A percentile compares a stretch with the other conserved stretches of the same genome.
These are phyloP conservation scores for Cebus imitator DNA, from an alignment of 2,113 vertebrate genomes.

Conservation along the genomic window DNA sequence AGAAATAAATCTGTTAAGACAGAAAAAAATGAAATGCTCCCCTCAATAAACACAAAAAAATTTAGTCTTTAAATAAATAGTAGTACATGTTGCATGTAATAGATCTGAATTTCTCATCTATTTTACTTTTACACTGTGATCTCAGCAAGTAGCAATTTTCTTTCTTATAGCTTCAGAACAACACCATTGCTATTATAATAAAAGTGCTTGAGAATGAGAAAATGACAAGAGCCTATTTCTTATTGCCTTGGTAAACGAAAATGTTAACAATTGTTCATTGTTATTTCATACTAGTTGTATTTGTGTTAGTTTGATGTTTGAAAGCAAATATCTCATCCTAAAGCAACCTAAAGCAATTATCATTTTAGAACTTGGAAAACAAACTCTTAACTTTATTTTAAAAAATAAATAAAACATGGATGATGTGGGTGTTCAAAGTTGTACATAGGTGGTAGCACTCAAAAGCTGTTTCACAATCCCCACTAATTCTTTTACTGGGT, in stretches of 20 bases:
- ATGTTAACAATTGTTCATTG: not conserved
- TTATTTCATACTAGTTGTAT: not conserved
- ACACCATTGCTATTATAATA: not conserved
- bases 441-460: not conserved
- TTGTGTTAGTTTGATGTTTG: not conserved
- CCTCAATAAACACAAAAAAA: slow-evolving; percentile 18
- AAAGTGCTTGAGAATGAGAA: not conserved
- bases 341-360: not conserved
- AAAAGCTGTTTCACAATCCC: not conserved
- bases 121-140: slow-evolving; percentile 12
- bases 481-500: not conserved
- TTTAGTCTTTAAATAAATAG: slow-evolving; percentile 37
- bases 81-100: not conserved
- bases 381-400: not conserved
- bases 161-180: not conserved
- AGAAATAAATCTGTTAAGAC: not conserved
- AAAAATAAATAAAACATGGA: not conserved
- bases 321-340: slow-evolving; percentile 15
- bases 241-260: not conserved
- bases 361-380: not conserved
- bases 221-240: not conserved
- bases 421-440: not conserved
- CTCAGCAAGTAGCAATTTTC: slow-evolving; percentile 49
- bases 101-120: not conserved
- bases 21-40: not conserved